These are phyloP conservation scores for Apoda limacodes DNA, from an alignment of 2,888 invertebrate species.

Conservation along the genomic window DNA sequence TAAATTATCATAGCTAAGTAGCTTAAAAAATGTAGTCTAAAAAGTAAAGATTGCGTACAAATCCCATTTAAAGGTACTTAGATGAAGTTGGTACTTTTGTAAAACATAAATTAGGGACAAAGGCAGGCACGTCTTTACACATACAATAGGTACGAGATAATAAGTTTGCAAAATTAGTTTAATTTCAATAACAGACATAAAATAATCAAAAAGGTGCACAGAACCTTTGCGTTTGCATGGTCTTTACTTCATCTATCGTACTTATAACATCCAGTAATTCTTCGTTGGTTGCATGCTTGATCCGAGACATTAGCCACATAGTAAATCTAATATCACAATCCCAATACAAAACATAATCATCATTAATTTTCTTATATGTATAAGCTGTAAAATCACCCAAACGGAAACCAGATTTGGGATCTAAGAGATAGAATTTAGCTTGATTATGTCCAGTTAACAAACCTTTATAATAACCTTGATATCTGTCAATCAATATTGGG, in stretches of 20 bases:
- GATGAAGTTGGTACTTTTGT: no score
- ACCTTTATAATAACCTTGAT: constrained; percentile 1
- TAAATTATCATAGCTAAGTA: no score
- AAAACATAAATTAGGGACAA: no score
- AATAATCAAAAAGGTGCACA: constrained; percentile 3
- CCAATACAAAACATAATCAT: constrained; percentile 10
- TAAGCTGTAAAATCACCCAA: background rate
- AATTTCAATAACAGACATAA: no score
- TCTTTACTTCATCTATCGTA: constrained; percentile 7
- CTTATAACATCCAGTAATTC: constrained; percentile 9
- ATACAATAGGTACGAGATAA: no score
- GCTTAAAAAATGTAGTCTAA: no score
- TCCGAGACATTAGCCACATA: constrained; percentile 10
- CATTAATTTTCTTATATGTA: constrained; percentile 9
- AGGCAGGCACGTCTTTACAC: no score
- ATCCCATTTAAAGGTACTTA: no score
- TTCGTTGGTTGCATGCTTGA: constrained; percentile 5
- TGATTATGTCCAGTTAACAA: constrained; percentile 7
- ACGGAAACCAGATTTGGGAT: constrained; percentile 2
- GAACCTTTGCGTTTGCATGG: constrained; percentile 8
- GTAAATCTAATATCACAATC: constrained; percentile 4
- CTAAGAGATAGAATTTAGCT: constrained; percentile 5
- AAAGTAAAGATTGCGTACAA: no score
- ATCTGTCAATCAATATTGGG: constrained; percentile 3
- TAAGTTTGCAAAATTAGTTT: no score